Evolutionary conservation across 2,113 vertebrate genomes (phyloP).

Genomic region (Paramisgurnus dabryanus): DNA sequence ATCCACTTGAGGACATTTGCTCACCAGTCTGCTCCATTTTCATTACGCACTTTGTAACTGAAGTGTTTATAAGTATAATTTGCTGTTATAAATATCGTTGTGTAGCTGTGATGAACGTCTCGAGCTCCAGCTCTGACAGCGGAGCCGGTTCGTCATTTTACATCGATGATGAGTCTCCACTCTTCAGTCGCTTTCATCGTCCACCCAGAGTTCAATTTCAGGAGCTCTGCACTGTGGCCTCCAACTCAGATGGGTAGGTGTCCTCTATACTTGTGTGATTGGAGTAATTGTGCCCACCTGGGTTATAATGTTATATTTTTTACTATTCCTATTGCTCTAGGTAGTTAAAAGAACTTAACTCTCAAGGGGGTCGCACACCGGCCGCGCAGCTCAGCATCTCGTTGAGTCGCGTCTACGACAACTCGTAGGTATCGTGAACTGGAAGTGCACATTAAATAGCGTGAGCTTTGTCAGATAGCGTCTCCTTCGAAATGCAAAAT

Average conservation of each 20-base stretch:
- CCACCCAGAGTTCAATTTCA: slow-evolving; percentile 77
- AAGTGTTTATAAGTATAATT: not conserved
- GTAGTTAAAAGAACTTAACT: too few relatives aligned
- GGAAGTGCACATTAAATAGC: too few relatives aligned
- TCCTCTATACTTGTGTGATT: not conserved
- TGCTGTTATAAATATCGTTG: not conserved
- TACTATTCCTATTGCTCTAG: too few relatives aligned
- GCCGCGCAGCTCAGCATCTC: too few relatives aligned
- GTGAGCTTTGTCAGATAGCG: too few relatives aligned
- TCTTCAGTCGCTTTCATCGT: slow-evolving; percentile 59
- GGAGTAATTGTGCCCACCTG: too few relatives aligned
- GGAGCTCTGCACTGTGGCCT: slow-evolving; percentile 83
- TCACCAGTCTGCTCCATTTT: not conserved
- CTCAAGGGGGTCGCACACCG: not conserved
- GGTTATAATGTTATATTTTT: too few relatives aligned
- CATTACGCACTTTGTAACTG: too few relatives aligned
- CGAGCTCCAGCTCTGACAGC: slow-evolving; percentile 40
- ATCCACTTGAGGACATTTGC: not conserved
- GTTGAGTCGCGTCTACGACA: too few relatives aligned
- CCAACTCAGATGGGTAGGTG: slow-evolving; percentile 73
- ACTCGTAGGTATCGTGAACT: too few relatives aligned
- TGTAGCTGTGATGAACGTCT: slow-evolving; percentile 40
- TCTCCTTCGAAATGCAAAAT: too few relatives aligned
- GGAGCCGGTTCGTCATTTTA: slow-evolving; percentile 52
- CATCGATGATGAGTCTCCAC: slow-evolving; percentile 73